Evolutionary conservation across 2,888 invertebrate genomes (phyloP).

Genomic region (Melipona bicolor): DNA sequence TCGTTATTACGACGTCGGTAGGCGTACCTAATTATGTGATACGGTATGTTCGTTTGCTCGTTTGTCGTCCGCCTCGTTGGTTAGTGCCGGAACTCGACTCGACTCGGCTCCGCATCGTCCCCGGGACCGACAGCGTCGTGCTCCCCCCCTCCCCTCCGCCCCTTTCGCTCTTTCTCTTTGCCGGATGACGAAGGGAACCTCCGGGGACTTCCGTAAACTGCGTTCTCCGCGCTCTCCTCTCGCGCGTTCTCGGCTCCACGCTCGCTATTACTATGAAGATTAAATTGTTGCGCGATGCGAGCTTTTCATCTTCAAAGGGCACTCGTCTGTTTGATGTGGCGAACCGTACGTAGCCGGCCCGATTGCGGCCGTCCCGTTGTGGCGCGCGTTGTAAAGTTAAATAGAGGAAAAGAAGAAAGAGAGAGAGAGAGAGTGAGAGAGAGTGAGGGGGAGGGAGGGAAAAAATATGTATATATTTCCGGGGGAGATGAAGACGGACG

Average conservation of each 20-base stretch:
- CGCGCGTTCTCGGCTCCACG: conserved; percentile 13
- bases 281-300: conserved; percentile 77
- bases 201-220: conserved; percentile 69
- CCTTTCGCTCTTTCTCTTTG: conserved; percentile 37
- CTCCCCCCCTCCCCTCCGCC: background rate
- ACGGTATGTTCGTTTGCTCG: conserved; percentile 74
- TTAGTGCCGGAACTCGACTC: conserved; percentile 11
- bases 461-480: conserved; percentile 7
- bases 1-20: conserved; percentile 70
- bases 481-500: conserved; percentile 41
- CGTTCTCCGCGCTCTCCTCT: conserved; percentile 45
- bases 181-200: conserved; percentile 50
- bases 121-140: conserved; percentile 38
- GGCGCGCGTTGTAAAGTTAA: conserved; percentile 56
- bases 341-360: conserved; percentile 64
- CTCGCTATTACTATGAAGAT: conserved; percentile 75
- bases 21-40: conserved; percentile 76
- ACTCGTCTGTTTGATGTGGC: conserved; percentile 77
- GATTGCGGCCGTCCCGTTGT: conserved; percentile 50
- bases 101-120: conserved; percentile 28
- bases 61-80: conserved; percentile 73
- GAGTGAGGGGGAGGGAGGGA: too few relatives aligned
- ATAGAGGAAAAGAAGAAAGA: conserved; percentile 36
- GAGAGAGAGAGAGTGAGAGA: too few relatives aligned
- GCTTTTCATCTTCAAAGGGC: conserved; percentile 78